Evolutionary conservation across 2,888 invertebrate genomes (phyloP).

Genomic region (Apoda limacodes): DNA sequence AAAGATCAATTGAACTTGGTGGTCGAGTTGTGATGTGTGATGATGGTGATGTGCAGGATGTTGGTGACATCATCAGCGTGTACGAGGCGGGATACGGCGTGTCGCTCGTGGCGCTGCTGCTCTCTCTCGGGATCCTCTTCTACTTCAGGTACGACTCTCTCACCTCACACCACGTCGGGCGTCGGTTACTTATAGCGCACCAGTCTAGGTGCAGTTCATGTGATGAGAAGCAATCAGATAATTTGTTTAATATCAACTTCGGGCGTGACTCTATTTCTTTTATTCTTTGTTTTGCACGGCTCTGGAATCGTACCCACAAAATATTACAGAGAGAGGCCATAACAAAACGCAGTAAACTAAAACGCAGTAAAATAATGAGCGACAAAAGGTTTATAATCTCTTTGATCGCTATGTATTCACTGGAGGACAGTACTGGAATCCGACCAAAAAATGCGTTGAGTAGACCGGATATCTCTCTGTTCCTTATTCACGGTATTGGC

Average conservation of each 20-base stretch:
- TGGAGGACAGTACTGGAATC: slow-evolving; percentile 7
- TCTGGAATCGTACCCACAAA: no score
- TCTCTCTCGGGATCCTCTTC: slow-evolving; percentile 84
- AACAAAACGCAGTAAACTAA: no score
- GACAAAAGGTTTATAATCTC: slow-evolving; percentile 7
- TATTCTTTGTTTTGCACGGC: no score
- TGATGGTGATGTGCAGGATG: slow-evolving; percentile 52
- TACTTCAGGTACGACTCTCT: slow-evolving; percentile 84
- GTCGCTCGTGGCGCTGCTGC: slow-evolving; percentile 84
- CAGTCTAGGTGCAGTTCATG: background rate
- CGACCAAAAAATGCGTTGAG: slow-evolving; percentile 8
- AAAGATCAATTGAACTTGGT: no score
- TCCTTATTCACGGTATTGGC: slow-evolving; percentile 3
- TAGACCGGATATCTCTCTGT: slow-evolving; percentile 2
- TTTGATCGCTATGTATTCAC: slow-evolving; percentile 7
- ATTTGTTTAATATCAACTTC: no score
- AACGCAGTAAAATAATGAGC: no score
- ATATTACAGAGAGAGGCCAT: no score
- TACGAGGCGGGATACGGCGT: slow-evolving; percentile 89
- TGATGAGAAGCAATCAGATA: no score
- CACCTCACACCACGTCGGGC: slow-evolving; percentile 17
- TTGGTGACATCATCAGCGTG: slow-evolving; percentile 74
- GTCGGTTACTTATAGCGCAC: no score
- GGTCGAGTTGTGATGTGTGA: no score
- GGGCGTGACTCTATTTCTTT: no score